Conservation (phyloP, 2,113 vertebrate genomes). For the Oryzias melastigma region DNA sequence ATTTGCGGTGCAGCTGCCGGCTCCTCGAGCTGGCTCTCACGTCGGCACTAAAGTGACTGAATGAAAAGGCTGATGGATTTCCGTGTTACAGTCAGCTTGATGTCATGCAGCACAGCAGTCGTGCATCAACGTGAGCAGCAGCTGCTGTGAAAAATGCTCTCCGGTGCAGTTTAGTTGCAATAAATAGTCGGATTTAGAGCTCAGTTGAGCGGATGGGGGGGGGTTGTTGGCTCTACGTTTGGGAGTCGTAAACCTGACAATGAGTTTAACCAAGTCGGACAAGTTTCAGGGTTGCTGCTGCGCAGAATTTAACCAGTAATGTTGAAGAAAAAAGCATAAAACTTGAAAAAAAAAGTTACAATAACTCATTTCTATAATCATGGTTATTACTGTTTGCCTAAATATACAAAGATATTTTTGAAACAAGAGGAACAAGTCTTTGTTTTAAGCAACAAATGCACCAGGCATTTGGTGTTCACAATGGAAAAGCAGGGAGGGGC, state of each 20-base stretch:
- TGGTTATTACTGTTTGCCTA: no score
- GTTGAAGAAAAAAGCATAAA: neutral
- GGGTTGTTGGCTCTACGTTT: neutral
- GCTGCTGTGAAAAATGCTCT: slow-evolving; percentile 2
- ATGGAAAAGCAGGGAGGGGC: no score
- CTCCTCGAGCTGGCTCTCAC: no score
- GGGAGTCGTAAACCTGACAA: slow-evolving; percentile 3
- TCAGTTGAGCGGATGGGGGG: neutral
- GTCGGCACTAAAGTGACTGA: no score
- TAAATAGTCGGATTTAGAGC: slow-evolving; percentile 6
- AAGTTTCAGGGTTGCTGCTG: neutral
- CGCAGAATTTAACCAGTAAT: neutral
- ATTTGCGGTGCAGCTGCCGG: no score
- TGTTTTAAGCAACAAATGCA: no score
- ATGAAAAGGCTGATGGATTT: no score
- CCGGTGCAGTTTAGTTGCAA: slow-evolving; percentile 3
- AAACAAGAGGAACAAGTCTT: no score
- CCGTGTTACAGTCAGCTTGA: neutral
- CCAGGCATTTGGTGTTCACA: no score
- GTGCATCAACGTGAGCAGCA: neutral
- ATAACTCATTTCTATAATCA: no score
- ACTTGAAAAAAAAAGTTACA: no score
- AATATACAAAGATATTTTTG: no score
- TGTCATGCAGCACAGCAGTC: slow-evolving; percentile 2
- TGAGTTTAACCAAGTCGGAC: slow-evolving; percentile 12